These are phyloP conservation scores for Choloepus didactylus DNA, from an alignment of 2,797 vertebrate species.

Conservation along the genomic window DNA sequence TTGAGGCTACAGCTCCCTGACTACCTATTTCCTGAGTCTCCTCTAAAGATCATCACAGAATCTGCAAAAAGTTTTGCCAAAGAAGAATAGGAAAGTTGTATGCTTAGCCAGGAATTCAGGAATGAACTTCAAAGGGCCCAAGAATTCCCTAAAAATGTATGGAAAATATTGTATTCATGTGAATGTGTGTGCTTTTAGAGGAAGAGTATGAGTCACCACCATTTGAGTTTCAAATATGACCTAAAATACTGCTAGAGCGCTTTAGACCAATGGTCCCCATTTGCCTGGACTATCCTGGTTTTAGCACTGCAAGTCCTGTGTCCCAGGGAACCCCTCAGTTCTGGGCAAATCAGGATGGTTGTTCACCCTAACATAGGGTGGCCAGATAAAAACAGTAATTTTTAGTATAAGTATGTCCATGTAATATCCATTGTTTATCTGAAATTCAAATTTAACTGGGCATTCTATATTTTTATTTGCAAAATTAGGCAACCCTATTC, in stretches of 20 bases:
- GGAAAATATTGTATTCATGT: not conserved
- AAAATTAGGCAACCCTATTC: slow-evolving; percentile 36
- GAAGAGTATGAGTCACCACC: not conserved
- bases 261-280: not conserved
- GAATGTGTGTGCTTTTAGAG: not conserved
- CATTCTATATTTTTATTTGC: slow-evolving; percentile 12
- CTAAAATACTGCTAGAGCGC: not conserved
- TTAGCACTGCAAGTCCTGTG: not conserved
- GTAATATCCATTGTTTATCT: slow-evolving; percentile 39
- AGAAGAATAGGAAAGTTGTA: not conserved
- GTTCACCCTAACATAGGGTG: not conserved
- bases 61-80: not conserved
- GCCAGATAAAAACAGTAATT: not conserved
- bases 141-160: slow-evolving; percentile 56
- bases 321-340: not conserved
- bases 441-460: slow-evolving; percentile 46
- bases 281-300: not conserved
- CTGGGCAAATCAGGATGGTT: not conserved
- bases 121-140: not conserved
- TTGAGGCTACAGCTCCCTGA: not conserved
- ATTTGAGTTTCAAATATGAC: slow-evolving; percentile 12
- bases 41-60: not conserved
- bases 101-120: not conserved
- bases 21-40: not conserved
- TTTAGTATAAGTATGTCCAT: not conserved